Evolutionary conservation across 2,113 vertebrate genomes (phyloP), one percentile per base, ranked within the genome.

Genomic region (Haemorhous mexicanus): DNA sequence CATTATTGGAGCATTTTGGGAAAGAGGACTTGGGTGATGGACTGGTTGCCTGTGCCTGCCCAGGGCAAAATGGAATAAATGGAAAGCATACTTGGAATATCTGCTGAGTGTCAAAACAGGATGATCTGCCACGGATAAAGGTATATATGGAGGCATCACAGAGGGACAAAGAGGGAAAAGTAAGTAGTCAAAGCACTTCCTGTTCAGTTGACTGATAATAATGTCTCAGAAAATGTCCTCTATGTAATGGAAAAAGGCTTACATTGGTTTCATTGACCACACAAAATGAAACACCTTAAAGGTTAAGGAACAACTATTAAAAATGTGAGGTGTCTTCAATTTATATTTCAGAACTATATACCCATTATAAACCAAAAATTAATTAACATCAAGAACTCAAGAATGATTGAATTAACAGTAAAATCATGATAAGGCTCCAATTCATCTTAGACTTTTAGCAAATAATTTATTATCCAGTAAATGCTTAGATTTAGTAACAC

Each of bases 341-440:
- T 95, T 96, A 90, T 94, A 95, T 91, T 95, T 96, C 87, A 91
- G 84, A 88, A 94, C 87, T 95, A 96, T 95, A 96, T 92, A 47
- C 43, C 67, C 49, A 41, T 92, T 96, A 68, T 97, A 95, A 95
- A 97, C 95, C 90, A 96, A 95, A 78, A 93, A 96, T 97, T 95
- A 90, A 88, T 93, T 96, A 93, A 94, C 67, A 94, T 69, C 19
- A 53, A 84, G 89, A 92, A 92, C 68, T 95, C 55, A 50, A 55
- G 86, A 93, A 90, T 84, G 90, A 96, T 94, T 94, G 92, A 95
- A 95, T 96, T 96, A 95, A 70, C 89, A 94, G 53, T 96, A 97
- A 97, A 97, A 96, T 93, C 30, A 59, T 61, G 53, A 61, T 62
- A 59, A 85, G 46, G 28, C 58, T 95, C 19, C 47, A 82, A 74